These are phyloP conservation scores for Stomorhina lunata DNA, from an alignment of 2,888 invertebrate genomes.

Conservation along the genomic window DNA sequence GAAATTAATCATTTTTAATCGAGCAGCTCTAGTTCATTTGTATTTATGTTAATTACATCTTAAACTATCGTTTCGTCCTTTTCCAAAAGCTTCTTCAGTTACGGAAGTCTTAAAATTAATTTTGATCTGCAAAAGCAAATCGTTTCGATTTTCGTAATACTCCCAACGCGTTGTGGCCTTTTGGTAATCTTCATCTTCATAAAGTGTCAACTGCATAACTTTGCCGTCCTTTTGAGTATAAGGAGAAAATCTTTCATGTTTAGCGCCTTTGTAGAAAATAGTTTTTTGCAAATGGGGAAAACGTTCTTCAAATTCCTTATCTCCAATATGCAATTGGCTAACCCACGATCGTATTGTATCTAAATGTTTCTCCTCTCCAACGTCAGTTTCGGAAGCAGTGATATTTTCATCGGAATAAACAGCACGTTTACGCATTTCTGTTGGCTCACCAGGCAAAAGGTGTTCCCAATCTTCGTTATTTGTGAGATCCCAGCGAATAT, in stretches of 20 bases:
- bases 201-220: constrained; percentile 73
- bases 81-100: constrained; percentile 83
- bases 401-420: constrained; percentile 81
- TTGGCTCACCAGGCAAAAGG: constrained; percentile 86
- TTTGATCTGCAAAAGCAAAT: constrained; percentile 82
- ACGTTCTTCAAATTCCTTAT: constrained; percentile 83
- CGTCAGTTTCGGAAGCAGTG: constrained; percentile 77
- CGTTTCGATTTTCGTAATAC: constrained; percentile 84
- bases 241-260: constrained; percentile 88
- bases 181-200: constrained; percentile 72
- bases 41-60: constrained; percentile 81
- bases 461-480: constrained; percentile 86
- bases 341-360: constrained; percentile 90
- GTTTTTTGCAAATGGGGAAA: constrained; percentile 87
- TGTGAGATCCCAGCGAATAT: constrained; percentile 84
- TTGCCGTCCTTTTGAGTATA: constrained; percentile 87
- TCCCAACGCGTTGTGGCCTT: constrained; percentile 81
- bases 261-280: constrained; percentile 86
- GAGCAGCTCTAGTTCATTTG: too few relatives aligned
- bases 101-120: constrained; percentile 81
- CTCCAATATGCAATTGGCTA: constrained; percentile 83
- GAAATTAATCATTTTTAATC: too few relatives aligned
- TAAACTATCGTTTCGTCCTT: constrained; percentile 86
- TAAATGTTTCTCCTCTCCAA: constrained; percentile 84
- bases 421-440: constrained; percentile 77